Evolutionary conservation across 1,140 invertebrate species (phyloP).

Genomic region (Cydia fagiglandana): DNA sequence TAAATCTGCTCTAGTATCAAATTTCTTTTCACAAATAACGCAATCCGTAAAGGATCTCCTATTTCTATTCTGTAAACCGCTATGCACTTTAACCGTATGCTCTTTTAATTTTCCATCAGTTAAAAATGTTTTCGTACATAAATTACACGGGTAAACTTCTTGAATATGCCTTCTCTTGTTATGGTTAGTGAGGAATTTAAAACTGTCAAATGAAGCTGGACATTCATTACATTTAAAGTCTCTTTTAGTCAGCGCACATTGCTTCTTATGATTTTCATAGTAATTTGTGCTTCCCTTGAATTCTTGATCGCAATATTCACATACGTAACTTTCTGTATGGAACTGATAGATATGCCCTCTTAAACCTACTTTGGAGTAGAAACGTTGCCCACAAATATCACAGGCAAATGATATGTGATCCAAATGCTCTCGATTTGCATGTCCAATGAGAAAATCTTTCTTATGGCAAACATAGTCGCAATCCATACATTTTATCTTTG

Average conservation of each 20-base stretch:
- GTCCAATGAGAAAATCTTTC: constrained; percentile 28
- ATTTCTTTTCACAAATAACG: constrained; percentile 44
- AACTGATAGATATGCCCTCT: constrained; percentile 45
- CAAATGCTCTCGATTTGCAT: constrained; percentile 45
- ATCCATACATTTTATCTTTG: constrained; percentile 44
- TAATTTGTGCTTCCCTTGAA: constrained; percentile 37
- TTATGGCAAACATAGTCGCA: constrained; percentile 45
- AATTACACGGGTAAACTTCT: constrained; percentile 37
- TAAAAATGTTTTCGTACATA: constrained; percentile 45
- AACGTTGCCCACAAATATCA: constrained; percentile 42
- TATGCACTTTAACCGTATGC: constrained; percentile 42
- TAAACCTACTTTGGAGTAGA: constrained; percentile 45
- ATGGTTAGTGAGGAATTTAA: constrained; percentile 39
- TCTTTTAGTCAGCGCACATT: constrained; percentile 38
- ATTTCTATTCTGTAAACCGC: constrained; percentile 45
- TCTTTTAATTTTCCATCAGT: constrained; percentile 40
- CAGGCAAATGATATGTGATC: constrained; percentile 48
- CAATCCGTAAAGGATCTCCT: constrained; percentile 44
- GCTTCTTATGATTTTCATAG: constrained; percentile 39
- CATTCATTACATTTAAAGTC: constrained; percentile 40
- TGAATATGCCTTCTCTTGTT: constrained; percentile 39
- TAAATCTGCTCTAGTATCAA: constrained; percentile 41
- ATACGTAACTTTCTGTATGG: constrained; percentile 40
- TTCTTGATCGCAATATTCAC: constrained; percentile 44
- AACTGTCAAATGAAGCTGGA: constrained; percentile 41